Evolutionary conservation across 1,140 invertebrate species (phyloP), one percentile per base, ranked within the genome.

Genomic region (Sitobion miscanthi): DNA sequence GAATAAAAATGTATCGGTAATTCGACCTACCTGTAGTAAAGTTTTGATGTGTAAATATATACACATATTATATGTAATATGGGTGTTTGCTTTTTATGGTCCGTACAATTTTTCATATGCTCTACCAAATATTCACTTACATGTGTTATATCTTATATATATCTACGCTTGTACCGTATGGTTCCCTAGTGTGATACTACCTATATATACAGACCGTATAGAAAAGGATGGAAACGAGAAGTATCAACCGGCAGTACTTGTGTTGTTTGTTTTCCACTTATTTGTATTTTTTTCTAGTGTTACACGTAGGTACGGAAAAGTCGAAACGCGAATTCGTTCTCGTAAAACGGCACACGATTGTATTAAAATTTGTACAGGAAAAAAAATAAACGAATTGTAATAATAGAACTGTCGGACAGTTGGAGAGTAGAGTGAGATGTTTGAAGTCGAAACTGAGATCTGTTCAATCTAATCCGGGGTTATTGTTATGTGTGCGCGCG

Each of bases 1-100:
- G 45, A 89, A 89, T 57, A 89, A 38, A 89, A 89, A 89, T 57
- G 54, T 57, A 89, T 89, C 35, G 52, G 88, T 57, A 89, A 89
- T 89, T 38, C 35, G 21, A 89, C 52, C 88, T 89, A 89, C 88
- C 88, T 89, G 52, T 89, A 57, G 88, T 89, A 89, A 89, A 49
- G 30, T 89, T 89, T 57, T 35, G 11, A 57, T 57, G 52, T 42
- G 35, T 89, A 89, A 42, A 57, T 89, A 25, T 89, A 57, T 57
- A 52, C 9, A 47, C 45, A 47, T 47, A 42, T 49, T 49, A 52
- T 17, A 52, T 52, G 14, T 85, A 69, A 69, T 69, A n/a, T 86
- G 25, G 9, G 30, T 86, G 25, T 52, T 25, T n/a, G 30, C 6
- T 54, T 89, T 54, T 89, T 89, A 54, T 89, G 8, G 49, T 25